Evolutionary conservation across 2,888 invertebrate genomes (phyloP).

Genomic region (Nemurella pictetii): DNA sequence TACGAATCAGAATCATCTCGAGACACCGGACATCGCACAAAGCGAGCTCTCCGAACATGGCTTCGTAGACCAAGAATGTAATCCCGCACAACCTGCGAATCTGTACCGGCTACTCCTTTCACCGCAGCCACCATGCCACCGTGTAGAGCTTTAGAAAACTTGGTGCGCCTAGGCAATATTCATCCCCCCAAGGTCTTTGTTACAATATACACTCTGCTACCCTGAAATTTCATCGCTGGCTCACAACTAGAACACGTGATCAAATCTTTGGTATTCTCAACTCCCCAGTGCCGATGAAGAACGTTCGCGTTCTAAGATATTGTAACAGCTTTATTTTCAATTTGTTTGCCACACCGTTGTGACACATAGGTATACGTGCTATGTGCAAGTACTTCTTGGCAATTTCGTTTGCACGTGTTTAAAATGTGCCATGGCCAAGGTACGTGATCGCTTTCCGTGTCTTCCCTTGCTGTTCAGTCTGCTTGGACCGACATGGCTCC

Average conservation of each 20-base stretch:
- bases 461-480: background rate
- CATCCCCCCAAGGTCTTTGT: slow-evolving; percentile 6
- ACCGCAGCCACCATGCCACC: background rate
- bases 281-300: background rate
- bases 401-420: background rate
- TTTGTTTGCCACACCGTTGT: background rate
- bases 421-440: too few species aligned
- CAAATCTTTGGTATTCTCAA: background rate
- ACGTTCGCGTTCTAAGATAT: background rate
- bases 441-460: background rate
- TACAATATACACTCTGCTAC: background rate
- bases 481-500: background rate
- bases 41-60: background rate
- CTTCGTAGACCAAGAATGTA: background rate
- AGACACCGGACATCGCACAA: slow-evolving; percentile 16
- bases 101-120: background rate
- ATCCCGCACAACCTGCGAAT: background rate
- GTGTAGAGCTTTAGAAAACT: background rate
- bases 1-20: background rate
- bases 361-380: background rate
- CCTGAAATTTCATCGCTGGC: background rate
- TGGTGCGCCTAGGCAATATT: background rate
- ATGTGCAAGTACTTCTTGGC: background rate
- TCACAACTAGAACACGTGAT: background rate
- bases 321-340: background rate